A percentile compares a stretch with the other conserved stretches of the same genome.
Conservation (phyloP, 2,797 vertebrate genomes). For the Odontamblyopus lacepedii region DNA sequence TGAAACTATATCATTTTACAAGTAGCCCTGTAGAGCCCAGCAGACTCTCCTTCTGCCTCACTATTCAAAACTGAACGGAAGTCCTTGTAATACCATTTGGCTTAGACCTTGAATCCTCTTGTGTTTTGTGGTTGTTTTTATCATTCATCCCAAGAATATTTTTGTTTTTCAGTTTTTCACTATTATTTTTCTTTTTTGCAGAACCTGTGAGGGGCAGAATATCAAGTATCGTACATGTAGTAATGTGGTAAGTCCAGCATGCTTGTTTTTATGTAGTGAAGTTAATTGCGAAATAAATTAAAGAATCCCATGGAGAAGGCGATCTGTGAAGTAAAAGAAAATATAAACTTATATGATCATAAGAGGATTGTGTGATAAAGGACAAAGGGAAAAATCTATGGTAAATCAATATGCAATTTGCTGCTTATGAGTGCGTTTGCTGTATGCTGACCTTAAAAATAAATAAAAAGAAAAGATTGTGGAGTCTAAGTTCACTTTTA, state of each 20-base stretch:
- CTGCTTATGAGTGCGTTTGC: not conserved
- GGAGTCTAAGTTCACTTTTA: not conserved
- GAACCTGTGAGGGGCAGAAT: conserved; percentile 95
- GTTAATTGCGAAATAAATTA: not conserved
- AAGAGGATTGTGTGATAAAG: not conserved
- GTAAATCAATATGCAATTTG: conserved; percentile 1
- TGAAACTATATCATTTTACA: conserved; percentile 23
- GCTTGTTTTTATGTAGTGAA: conserved; percentile 10
- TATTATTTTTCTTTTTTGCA: conserved; percentile 57
- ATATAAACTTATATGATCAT: not conserved
- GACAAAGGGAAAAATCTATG: not conserved
- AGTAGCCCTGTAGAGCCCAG: conserved; percentile 30
- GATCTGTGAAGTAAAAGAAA: conserved; percentile 29
- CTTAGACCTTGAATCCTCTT: conserved; percentile 29
- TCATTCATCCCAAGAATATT: conserved; percentile 32
- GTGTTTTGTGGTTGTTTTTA: conserved; percentile 53
- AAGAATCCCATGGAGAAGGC: conserved; percentile 23
- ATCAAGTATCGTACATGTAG: conserved; percentile 97
- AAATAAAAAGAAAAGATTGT: not conserved
- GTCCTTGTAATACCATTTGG: conserved; percentile 29
- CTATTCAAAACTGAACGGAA: conserved; percentile 21
- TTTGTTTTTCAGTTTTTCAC: conserved; percentile 27
- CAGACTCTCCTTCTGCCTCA: conserved; percentile 12
- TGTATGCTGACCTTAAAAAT: not conserved
- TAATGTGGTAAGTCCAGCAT: conserved; percentile 89